Conservation (phyloP, 92 coral and sea anemone genomes). For the Parazoanthus darwini region DNA sequence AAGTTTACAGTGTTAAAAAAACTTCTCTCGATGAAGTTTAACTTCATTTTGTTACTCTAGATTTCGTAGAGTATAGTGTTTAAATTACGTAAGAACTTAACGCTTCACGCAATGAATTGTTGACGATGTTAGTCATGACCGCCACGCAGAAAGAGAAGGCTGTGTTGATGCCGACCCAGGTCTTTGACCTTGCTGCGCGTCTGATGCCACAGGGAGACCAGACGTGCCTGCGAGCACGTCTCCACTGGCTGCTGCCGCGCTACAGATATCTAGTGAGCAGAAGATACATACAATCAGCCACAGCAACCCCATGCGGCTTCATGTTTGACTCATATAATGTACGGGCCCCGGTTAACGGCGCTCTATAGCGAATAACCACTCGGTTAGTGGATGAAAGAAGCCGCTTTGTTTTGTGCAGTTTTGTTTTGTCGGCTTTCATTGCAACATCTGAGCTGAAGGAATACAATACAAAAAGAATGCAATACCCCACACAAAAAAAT, state of each 20-base stretch:
- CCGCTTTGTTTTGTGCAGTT: neutral
- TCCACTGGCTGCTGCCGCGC: slow-evolving; percentile 18
- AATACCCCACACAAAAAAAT: too few relatives aligned
- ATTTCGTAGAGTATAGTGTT: too few relatives aligned
- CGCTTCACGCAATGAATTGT: neutral
- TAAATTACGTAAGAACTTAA: too few relatives aligned
- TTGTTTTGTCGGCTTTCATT: neutral
- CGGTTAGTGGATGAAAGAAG: too few relatives aligned
- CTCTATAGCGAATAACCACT: neutral
- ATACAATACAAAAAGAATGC: too few relatives aligned
- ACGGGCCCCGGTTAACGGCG: neutral
- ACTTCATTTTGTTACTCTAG: too few relatives aligned
- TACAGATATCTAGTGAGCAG: neutral
- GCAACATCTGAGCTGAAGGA: too few relatives aligned
- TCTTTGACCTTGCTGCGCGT: slow-evolving; percentile 5
- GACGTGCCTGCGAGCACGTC: slow-evolving; percentile 32
- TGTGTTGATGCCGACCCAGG: slow-evolving; percentile 27
- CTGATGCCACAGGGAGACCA: slow-evolving; percentile 14
- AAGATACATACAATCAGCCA: neutral
- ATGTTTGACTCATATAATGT: neutral
- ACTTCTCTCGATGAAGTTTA: too few relatives aligned
- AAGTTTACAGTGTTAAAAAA: too few relatives aligned
- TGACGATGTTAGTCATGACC: slow-evolving; percentile 8
- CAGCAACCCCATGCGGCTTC: neutral
- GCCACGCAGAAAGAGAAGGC: slow-evolving; percentile 34